phyloP scores from a whole-genome alignment of 2,888 invertebrate genomes.

The Athalia cordata region DNA sequence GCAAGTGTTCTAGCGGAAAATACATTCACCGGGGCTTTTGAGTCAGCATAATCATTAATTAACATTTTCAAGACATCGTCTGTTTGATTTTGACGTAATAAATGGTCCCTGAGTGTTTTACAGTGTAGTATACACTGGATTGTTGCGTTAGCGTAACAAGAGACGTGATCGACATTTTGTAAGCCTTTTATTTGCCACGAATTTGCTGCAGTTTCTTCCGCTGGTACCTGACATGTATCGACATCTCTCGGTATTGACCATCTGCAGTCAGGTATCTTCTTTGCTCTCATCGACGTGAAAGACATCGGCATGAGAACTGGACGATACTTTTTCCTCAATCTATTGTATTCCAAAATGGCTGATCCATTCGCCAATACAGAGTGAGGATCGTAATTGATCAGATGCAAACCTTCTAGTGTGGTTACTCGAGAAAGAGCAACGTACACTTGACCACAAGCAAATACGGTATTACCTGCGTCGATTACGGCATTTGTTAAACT shows the following conservation, averaged over 20 bases:
- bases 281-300: constrained; percentile 4
- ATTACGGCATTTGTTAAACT: no score
- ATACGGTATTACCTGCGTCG: no score
- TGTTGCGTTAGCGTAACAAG: constrained; percentile 16
- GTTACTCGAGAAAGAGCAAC: no score
- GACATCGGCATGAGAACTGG: constrained; percentile 46
- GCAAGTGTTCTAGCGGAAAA: no score
- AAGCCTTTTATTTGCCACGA: constrained; percentile 39
- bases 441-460: no score
- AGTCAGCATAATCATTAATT: no score
- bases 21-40: no score
- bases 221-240: constrained; percentile 37
- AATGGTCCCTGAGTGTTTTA: neutral
- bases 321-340: constrained; percentile 16
- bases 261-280: constrained; percentile 43
- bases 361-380: no score
- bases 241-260: constrained; percentile 40
- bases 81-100: neutral
- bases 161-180: constrained; percentile 45
- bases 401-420: no score
- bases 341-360: no score
- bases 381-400: no score
- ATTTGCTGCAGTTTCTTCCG: neutral
- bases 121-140: constrained; percentile 21
- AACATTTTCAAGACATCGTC: neutral